Evolutionary conservation across 2,888 invertebrate species (phyloP).

Genomic region (Ophion slaviceki): DNA sequence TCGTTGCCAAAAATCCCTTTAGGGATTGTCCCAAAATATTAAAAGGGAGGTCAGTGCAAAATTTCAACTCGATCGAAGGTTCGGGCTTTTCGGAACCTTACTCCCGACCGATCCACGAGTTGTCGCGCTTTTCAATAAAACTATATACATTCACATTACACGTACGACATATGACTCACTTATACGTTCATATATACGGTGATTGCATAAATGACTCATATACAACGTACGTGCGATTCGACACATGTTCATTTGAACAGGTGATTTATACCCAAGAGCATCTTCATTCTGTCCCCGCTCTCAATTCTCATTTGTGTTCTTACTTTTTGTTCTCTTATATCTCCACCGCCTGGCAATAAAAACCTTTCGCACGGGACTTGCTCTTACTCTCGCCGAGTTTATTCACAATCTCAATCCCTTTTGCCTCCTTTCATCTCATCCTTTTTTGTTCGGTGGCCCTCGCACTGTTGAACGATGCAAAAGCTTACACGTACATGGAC

Average conservation of each 20-base stretch:
- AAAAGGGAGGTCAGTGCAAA: too few species aligned
- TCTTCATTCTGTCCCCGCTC: not conserved
- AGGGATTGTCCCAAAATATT: too few species aligned
- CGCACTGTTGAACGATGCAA: slow-evolving; percentile 56
- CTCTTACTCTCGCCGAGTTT: slow-evolving; percentile 50
- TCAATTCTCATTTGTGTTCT: not conserved
- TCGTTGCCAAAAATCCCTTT: too few species aligned
- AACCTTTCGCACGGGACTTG: slow-evolving; percentile 28
- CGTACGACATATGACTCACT: not conserved
- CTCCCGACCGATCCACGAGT: too few species aligned
- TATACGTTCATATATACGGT: too few species aligned
- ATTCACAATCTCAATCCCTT: slow-evolving; percentile 59
- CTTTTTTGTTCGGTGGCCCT: slow-evolving; percentile 24
- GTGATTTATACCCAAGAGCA: not conserved
- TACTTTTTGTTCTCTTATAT: not conserved
- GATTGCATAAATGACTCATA: not conserved
- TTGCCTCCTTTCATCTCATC: slow-evolving; percentile 25
- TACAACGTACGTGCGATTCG: not conserved
- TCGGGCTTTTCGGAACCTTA: too few species aligned
- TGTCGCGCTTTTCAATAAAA: not conserved
- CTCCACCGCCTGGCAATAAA: slow-evolving; percentile 29
- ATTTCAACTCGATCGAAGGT: too few species aligned
- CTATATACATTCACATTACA: not conserved
- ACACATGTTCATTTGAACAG: not conserved
- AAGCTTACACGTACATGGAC: slow-evolving; percentile 44